Conservation (phyloP, 2,888 invertebrate species). For the Micoletzkya japonica region DNA sequence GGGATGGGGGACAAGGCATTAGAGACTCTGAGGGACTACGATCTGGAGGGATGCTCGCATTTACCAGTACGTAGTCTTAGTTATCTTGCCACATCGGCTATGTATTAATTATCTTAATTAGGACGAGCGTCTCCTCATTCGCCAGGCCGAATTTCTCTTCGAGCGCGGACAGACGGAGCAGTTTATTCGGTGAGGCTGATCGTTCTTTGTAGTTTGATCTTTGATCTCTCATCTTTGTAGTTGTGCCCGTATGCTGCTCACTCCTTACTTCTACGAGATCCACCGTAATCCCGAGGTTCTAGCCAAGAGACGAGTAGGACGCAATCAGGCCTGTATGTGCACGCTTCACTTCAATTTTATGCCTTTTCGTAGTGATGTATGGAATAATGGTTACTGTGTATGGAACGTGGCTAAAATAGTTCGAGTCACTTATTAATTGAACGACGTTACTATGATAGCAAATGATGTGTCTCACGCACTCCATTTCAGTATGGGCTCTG, state of each 20-base stretch:
- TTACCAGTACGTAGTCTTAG: conserved; percentile 44
- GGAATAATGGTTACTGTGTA: background rate
- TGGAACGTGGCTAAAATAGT: background rate
- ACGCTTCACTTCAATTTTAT: background rate
- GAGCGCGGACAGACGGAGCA: conserved; percentile 44
- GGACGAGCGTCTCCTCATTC: conserved; percentile 58
- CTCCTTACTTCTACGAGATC: conserved; percentile 58
- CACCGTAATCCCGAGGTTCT: conserved; percentile 34
- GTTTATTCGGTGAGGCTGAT: conserved; percentile 48
- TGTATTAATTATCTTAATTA: conserved; percentile 23
- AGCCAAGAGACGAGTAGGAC: conserved; percentile 29
- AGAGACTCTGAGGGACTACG: conserved; percentile 51
- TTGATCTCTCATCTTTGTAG: conserved; percentile 2
- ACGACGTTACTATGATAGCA: too few relatives aligned
- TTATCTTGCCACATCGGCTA: background rate
- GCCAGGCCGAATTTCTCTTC: conserved; percentile 57
- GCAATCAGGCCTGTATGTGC: conserved; percentile 4
- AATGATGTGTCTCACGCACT: too few relatives aligned
- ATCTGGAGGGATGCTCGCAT: conserved; percentile 52
- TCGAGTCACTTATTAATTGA: background rate
- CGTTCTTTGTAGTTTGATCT: too few relatives aligned
- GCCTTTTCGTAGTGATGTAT: background rate
- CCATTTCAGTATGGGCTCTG: conserved; percentile 19
- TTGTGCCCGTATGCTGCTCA: conserved; percentile 49
- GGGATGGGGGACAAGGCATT: conserved; percentile 54